Percentiles rank a stretch among this genome's conserved stretches.
phyloP scores from a whole-genome alignment of 2,113 vertebrate species.

The Macquaria ambigua region DNA sequence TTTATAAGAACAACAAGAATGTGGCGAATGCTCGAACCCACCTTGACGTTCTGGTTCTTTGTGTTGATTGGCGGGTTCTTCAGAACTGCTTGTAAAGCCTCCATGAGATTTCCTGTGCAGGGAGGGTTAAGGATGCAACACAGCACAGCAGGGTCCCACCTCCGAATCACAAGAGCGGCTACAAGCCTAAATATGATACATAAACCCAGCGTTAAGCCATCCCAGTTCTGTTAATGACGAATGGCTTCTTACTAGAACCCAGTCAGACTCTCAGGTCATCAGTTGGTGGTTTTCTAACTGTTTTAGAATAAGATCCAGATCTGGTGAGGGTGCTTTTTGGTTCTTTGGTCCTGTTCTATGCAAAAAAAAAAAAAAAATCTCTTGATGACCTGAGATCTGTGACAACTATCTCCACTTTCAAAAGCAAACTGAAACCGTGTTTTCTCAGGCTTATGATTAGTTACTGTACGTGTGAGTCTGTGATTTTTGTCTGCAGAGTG shows the following conservation, averaged over 20 bases:
- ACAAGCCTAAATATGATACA: background rate
- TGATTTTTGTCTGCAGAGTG: background rate
- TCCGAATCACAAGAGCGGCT: background rate
- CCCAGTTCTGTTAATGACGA: no score
- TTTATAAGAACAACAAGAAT: background rate
- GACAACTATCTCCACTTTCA: background rate
- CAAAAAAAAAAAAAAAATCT: no score
- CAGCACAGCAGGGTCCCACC: background rate
- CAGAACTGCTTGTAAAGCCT: slow-evolving; percentile 94
- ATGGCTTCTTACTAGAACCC: background rate
- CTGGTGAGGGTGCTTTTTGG: background rate
- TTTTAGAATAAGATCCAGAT: background rate
- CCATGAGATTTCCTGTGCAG: slow-evolving; percentile 94
- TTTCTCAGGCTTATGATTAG: background rate
- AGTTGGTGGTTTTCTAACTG: background rate
- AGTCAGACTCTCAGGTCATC: background rate
- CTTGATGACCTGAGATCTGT: background rate
- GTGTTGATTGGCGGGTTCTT: slow-evolving; percentile 99
- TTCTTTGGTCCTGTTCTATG: background rate
- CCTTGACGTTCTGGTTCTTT: slow-evolving; percentile 97
- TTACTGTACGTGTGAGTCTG: background rate
- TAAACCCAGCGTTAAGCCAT: background rate
- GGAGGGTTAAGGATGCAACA: slow-evolving; percentile 84
- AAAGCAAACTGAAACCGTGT: background rate
- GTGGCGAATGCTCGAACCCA: slow-evolving; percentile 64